Percentiles rank a stretch among this genome's conserved stretches.
These are phyloP conservation scores for Scleropages formosus DNA, from an alignment of 2,797 vertebrate species.

Conservation along the genomic window DNA sequence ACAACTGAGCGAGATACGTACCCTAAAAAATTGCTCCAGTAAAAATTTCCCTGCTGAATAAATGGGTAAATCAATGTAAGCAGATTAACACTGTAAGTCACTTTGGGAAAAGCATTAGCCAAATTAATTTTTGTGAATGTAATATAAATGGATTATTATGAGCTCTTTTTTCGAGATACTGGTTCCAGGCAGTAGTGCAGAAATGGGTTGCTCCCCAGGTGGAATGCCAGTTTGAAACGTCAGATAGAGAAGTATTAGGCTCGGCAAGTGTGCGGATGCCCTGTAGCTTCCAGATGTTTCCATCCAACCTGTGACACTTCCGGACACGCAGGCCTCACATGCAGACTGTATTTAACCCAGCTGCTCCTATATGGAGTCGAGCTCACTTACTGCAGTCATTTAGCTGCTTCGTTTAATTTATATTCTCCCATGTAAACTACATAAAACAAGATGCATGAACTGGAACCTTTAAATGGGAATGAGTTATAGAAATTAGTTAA, in stretches of 20 bases:
- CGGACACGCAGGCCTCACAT: too few relatives aligned
- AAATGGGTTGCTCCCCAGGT: background rate
- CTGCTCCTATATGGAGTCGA: too few relatives aligned
- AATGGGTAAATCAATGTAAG: too few relatives aligned
- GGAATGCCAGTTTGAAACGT: slow-evolving; percentile 18
- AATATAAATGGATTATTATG: background rate
- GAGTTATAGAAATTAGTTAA: slow-evolving; percentile 36
- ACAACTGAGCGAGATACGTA: too few relatives aligned
- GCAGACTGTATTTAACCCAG: too few relatives aligned
- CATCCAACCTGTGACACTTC: background rate
- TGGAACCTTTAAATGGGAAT: slow-evolving; percentile 30
- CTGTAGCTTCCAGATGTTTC: slow-evolving; percentile 17
- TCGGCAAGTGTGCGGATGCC: slow-evolving; percentile 38
- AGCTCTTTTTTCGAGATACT: slow-evolving; percentile 56
- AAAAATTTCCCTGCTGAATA: too few relatives aligned
- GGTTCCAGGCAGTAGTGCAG: slow-evolving; percentile 10
- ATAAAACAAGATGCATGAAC: slow-evolving; percentile 5
- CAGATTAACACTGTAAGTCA: too few relatives aligned
- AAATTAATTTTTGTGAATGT: too few relatives aligned
- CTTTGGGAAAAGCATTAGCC: too few relatives aligned
- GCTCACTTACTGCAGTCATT: too few relatives aligned
- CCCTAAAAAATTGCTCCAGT: too few relatives aligned
- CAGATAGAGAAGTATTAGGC: slow-evolving; percentile 30
- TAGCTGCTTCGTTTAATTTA: too few relatives aligned
- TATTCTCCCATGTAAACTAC: background rate